Conservation (phyloP, 1,140 invertebrate species). For the Asobara japonica region DNA sequence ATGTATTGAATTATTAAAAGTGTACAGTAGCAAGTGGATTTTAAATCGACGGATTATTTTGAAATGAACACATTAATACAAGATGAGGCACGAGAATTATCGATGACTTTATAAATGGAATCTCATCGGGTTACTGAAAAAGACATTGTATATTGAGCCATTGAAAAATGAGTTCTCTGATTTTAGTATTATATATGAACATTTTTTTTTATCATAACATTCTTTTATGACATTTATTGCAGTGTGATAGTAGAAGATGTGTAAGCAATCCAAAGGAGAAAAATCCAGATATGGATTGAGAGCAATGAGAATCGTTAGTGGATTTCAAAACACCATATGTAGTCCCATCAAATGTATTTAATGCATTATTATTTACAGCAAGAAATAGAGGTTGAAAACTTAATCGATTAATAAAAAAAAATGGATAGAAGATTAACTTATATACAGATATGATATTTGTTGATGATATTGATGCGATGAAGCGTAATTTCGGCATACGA, state of each 20-base stretch:
- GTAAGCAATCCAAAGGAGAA: constrained; percentile 63
- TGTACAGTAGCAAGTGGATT: neutral
- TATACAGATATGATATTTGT: constrained; percentile 56
- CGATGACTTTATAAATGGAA: constrained; percentile 2
- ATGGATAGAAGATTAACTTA: constrained; percentile 56
- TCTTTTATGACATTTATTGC: constrained; percentile 21
- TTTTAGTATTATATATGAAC: constrained; percentile 3
- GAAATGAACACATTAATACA: neutral
- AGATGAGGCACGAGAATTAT: neutral
- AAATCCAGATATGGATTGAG: constrained; percentile 62
- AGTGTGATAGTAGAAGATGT: constrained; percentile 54
- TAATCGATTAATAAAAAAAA: constrained; percentile 55
- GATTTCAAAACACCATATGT: constrained; percentile 61
- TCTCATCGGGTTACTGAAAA: neutral
- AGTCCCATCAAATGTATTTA: constrained; percentile 44
- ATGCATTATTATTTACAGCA: constrained; percentile 62
- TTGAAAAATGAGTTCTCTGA: neutral
- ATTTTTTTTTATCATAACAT: constrained; percentile 1
- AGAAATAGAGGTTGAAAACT: constrained; percentile 63
- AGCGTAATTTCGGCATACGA: constrained; percentile 60
- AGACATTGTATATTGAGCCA: neutral
- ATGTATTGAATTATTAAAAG: neutral
- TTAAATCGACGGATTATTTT: neutral
- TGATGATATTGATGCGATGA: constrained; percentile 73
- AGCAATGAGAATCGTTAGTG: constrained; percentile 63